Percentiles rank a stretch among this genome's conserved stretches.
These are phyloP conservation scores for Wasmannia auropunctata DNA, from an alignment of 1,140 invertebrate genomes.

Conservation along the genomic window DNA sequence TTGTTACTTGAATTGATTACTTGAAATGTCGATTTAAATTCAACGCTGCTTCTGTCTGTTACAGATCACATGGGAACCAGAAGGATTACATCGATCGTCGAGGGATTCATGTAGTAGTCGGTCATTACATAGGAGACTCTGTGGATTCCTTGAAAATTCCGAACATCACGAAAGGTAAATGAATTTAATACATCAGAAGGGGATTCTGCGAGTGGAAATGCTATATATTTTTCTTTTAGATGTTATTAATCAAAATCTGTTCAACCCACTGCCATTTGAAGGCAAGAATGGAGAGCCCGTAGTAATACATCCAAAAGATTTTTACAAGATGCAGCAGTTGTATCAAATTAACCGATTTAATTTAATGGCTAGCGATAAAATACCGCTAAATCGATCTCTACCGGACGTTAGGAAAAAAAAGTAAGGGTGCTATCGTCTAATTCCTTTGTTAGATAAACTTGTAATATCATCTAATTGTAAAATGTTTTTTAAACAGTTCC, in stretches of 20 bases:
- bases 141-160: slow-evolving; percentile 85
- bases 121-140: slow-evolving; percentile 92
- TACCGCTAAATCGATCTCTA: slow-evolving; percentile 94
- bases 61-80: slow-evolving; percentile 82
- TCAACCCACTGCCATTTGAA: slow-evolving; percentile 90
- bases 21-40: slow-evolving; percentile 3
- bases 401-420: slow-evolving; percentile 94
- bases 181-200: background rate
- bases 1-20: background rate
- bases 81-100: slow-evolving; percentile 90
- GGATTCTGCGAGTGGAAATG: background rate
- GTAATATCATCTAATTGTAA: background rate
- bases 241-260: slow-evolving; percentile 93
- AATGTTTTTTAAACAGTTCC: background rate
- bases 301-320: slow-evolving; percentile 90
- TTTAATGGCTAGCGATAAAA: slow-evolving; percentile 95
- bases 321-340: slow-evolving; percentile 91
- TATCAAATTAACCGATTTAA: slow-evolving; percentile 96
- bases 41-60: background rate
- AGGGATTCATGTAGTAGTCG: slow-evolving; percentile 92
- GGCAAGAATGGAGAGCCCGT: slow-evolving; percentile 94
- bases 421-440: slow-evolving; percentile 80
- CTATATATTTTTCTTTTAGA: slow-evolving; percentile 85
- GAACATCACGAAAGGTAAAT: slow-evolving; percentile 90
- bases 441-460: background rate